Evolutionary conservation across 2,113 vertebrate genomes (phyloP).

Genomic region (Larimichthys polyactis): DNA sequence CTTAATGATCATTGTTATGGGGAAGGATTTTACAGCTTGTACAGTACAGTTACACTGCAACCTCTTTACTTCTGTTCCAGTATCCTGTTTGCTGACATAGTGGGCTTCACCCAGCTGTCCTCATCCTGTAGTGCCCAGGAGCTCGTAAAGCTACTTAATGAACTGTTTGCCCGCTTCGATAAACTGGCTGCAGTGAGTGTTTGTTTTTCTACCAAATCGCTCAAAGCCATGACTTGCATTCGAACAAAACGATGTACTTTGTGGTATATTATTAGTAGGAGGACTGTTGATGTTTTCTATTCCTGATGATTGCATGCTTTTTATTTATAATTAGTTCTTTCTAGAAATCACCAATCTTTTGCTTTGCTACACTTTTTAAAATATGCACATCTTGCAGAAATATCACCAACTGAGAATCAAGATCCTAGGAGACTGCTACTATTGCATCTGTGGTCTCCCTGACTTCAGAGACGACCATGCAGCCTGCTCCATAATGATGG

Average conservation of each 20-base stretch:
- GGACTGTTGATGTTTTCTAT: neutral
- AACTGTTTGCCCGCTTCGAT: slow-evolving; percentile 95
- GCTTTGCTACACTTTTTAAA: neutral
- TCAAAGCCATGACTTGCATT: neutral
- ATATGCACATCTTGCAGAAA: slow-evolving; percentile 79
- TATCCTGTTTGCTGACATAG: slow-evolving; percentile 97
- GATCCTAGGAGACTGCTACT: slow-evolving; percentile 97
- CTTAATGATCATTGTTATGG: neutral
- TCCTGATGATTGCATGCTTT: neutral
- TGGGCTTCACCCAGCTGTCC: slow-evolving; percentile 96
- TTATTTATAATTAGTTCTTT: neutral
- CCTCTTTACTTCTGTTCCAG: slow-evolving; percentile 73
- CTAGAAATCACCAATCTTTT: neutral
- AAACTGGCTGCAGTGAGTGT: slow-evolving; percentile 92
- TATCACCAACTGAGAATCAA: slow-evolving; percentile 95
- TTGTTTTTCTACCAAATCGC: neutral
- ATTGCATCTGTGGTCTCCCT: slow-evolving; percentile 96
- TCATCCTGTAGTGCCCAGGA: slow-evolving; percentile 94
- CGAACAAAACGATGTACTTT: neutral
- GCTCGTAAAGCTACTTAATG: slow-evolving; percentile 95
- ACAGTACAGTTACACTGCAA: neutral
- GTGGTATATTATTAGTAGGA: neutral
- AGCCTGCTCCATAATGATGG: slow-evolving; percentile 95
- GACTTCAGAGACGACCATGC: slow-evolving; percentile 95
- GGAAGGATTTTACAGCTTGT: neutral